phyloP scores from a whole-genome alignment of 2,888 invertebrate genomes.

The Callimorpha dominula region DNA sequence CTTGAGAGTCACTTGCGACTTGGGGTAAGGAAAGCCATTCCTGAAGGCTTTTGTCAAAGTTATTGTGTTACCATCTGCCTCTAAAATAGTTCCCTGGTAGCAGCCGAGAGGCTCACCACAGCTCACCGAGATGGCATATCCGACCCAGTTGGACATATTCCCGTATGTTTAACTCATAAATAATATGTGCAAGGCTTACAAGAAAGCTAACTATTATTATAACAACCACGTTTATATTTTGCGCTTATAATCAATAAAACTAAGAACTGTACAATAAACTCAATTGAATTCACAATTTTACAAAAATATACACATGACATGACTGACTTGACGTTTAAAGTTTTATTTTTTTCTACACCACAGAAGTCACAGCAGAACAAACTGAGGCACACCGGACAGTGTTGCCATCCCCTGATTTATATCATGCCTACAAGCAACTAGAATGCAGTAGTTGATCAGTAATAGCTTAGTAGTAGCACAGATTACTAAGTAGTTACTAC shows the following conservation, averaged over 20 bases:
- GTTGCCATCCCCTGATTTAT: neutral
- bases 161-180: conserved; percentile 11
- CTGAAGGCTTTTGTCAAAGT: conserved; percentile 93
- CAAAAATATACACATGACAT: neutral
- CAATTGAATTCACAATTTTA: conserved; percentile 13
- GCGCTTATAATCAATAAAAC: conserved; percentile 23
- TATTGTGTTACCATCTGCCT: conserved; percentile 90
- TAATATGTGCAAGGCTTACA: conserved; percentile 2
- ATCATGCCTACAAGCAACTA: too few relatives aligned
- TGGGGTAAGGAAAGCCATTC: conserved; percentile 89
- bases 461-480: too few relatives aligned
- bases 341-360: neutral
- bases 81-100: conserved; percentile 92
- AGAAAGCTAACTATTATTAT: conserved; percentile 1
- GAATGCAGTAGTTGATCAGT: too few relatives aligned
- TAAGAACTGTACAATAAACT: conserved; percentile 16
- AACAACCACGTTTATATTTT: conserved; percentile 16
- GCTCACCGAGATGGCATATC: conserved; percentile 94
- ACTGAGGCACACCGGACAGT: neutral
- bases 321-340: conserved; percentile 1
- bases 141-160: conserved; percentile 89
- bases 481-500: too few relatives aligned
- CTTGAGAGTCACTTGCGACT: conserved; percentile 83
- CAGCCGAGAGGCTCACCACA: conserved; percentile 92
- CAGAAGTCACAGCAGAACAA: too few relatives aligned